These are phyloP conservation scores for Drosophila tsacasi DNA, from an alignment of 1,140 invertebrate species.

Conservation along the genomic window DNA sequence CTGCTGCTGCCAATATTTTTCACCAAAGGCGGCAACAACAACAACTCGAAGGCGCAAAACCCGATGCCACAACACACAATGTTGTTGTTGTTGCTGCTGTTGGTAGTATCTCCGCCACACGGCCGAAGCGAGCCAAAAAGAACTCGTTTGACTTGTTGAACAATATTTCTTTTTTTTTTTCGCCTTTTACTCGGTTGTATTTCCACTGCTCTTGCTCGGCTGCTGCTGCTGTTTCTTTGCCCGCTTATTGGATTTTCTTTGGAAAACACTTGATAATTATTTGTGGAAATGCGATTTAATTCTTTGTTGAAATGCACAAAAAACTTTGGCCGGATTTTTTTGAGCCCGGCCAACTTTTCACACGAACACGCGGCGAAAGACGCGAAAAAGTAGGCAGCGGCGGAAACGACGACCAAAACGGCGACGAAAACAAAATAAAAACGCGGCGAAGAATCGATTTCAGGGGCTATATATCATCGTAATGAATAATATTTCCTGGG, in stretches of 20 bases:
- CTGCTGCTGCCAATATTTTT: constrained; percentile 83
- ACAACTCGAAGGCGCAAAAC: constrained; percentile 50
- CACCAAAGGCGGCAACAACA: constrained; percentile 72
- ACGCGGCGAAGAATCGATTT: constrained; percentile 52
- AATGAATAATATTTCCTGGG: constrained; percentile 10
- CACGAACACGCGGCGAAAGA: constrained; percentile 41
- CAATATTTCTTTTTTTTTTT: constrained; percentile 75
- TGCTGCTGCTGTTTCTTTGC: constrained; percentile 64
- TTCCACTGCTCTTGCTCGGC: constrained; percentile 36
- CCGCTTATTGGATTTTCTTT: constrained; percentile 44
- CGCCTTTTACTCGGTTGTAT: constrained; percentile 54
- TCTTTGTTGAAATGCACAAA: constrained; percentile 43
- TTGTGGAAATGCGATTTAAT: constrained; percentile 54
- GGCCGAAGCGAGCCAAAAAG: constrained; percentile 82
- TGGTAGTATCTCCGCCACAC: constrained; percentile 63
- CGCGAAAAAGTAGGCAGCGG: constrained; percentile 13
- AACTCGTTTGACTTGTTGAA: constrained; percentile 84
- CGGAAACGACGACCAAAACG: constrained; percentile 17
- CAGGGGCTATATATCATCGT: constrained; percentile 20
- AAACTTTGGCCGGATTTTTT: constrained; percentile 25
- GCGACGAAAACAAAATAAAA: constrained; percentile 68
- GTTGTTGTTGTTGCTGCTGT: constrained; percentile 49
- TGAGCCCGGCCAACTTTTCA: constrained; percentile 17
- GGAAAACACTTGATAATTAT: constrained; percentile 14
- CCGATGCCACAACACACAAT: constrained; percentile 66